Evolutionary conservation across 2,888 invertebrate genomes (phyloP).

Genomic region (Lepidochitona cinerea): DNA sequence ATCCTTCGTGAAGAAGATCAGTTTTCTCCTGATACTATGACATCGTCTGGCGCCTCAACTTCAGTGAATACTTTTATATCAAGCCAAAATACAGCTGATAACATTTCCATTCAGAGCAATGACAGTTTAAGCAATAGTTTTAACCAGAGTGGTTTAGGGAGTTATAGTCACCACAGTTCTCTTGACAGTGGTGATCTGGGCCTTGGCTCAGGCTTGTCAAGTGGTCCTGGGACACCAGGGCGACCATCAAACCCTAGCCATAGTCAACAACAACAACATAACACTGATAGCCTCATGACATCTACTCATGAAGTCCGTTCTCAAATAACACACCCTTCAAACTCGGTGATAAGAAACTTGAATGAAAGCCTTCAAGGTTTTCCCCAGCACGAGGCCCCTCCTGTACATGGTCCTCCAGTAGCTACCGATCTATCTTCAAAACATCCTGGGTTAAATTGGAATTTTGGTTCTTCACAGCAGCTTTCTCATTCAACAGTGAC

Average conservation of each 20-base stretch:
- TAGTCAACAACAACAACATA: neutral
- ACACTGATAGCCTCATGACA: neutral
- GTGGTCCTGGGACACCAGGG: neutral
- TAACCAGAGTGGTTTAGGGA: constrained; percentile 28
- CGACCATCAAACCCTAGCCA: neutral
- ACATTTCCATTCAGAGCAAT: neutral
- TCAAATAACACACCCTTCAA: neutral
- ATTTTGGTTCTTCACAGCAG: neutral
- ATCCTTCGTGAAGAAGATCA: neutral
- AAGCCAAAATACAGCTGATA: neutral
- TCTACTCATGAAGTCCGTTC: neutral
- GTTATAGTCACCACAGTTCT: constrained; percentile 26
- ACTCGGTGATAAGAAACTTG: neutral
- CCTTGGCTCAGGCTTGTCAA: neutral
- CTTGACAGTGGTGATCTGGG: constrained; percentile 18
- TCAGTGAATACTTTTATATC: neutral
- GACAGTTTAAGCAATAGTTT: neutral
- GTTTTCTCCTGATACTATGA: neutral
- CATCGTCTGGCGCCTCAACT: neutral
- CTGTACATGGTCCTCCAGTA: neutral
- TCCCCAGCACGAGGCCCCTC: neutral
- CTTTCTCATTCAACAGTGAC: neutral
- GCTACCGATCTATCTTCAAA: neutral
- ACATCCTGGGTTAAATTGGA: neutral
- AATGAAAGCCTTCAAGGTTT: neutral